Base-by-base conservation (phyloP, 1,140 invertebrate species). In the Nephila pilipes region DNA sequence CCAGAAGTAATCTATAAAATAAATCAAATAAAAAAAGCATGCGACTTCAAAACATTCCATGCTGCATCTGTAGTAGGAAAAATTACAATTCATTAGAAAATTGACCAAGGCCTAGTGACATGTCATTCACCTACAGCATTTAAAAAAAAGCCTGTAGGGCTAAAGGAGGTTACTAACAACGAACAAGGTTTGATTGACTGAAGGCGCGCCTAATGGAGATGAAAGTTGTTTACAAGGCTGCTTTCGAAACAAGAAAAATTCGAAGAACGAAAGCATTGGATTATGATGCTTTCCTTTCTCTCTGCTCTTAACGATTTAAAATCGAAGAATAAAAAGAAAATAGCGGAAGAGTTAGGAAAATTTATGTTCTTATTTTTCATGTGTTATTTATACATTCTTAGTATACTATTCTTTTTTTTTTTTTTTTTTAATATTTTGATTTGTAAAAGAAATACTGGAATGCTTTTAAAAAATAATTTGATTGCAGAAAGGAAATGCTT, bases 31-130 rank as follows among this genome's bases (percentile, higher is more conserved):
- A 14, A 18, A 5, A 75, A 75, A 75, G 2, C 29, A 75, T 32
- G 0, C 14, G 8, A 75, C 20, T 32, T 36, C 6, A 16, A 16
- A 75, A 75, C 29, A 75, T 75, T 75, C 69, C 29, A 36, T 75
- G 69, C 32, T 36, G 32, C 29, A 32, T 5, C 69, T 14, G 32
- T 75, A 75, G 32, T 36, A 75, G 69, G 29, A 75, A 75, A 46
- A 75, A 4, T 75, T 18, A 14, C 69, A 75, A 75, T 25, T 65
- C 63, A 65, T 65, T 20, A 65, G 63, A 65, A 75, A 32, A 75
- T 32, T 75, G 69, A 75, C 69, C 69, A 75, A 75, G 29, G 69
- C 29, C 69, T 75, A 75, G 69, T 75, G 69, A 75, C 69, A 75
- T 75, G 69, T 75, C 69, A 75, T 75, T 75, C 69, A 75, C 69